Base-by-base conservation (phyloP, 92 coral and sea anemone species). In the Epizoanthus scotinus region DNA sequence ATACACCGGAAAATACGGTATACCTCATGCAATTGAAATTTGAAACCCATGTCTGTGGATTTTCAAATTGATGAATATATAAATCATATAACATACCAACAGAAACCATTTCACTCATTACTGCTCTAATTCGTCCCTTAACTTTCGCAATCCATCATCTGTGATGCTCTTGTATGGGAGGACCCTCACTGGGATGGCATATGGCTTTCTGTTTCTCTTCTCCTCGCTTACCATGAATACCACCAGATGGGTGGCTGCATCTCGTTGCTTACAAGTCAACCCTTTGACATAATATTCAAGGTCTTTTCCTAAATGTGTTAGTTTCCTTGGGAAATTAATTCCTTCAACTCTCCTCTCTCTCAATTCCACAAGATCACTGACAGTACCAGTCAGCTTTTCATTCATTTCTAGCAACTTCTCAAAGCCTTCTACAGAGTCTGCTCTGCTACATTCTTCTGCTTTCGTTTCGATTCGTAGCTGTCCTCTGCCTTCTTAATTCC, bases 371-470 rank as follows among this genome's bases (percentile, higher is more conserved):
- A 9, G 73, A 21, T 40, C 21, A 22, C 19, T 19, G 55, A 44
- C 2, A 3, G 12, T n/a, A 19, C 47, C 26, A 68, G 2, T 40
- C 44, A 40, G 21, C 15, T 68, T 66, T 3, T 26, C 63, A 47
- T 82, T 85, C 70, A 59, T 36, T 19, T 24, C 63, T 44, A 85
- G 2, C 56, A 86, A 56, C 44, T 82, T 82, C 13, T 70, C 79
- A 56, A 49, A 85, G 7, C 78, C 92, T 42, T 82, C 90, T 2
- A 86, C 68, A 86, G 60, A 18, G 83, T 53, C 31, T 86, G 73
- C 56, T 86, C 93, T 67, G 83, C 55, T n/a, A 82, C 93, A 86
- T 77, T 86, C 24, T 49, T 58, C 34, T 69, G 84, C 42, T 40
- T 50, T 49, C 47, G 71, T 63, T 86, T 86, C 4, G 53, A 17